Conservation (phyloP, 1,140 invertebrate species). For the Nephotettix cincticeps region DNA sequence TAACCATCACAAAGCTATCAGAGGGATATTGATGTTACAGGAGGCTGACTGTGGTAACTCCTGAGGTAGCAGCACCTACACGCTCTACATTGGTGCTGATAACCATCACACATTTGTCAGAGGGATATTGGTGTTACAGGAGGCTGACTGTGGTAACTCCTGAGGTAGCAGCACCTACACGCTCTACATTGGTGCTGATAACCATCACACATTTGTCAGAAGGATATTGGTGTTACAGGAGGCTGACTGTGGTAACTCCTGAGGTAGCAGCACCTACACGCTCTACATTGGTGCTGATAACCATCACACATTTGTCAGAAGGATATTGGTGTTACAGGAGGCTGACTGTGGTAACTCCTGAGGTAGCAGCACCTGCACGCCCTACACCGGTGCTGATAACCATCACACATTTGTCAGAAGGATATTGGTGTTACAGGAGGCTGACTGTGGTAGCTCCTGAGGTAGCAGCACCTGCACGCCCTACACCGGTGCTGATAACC, state of each 20-base stretch:
- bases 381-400: conserved; percentile 60
- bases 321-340: conserved; percentile 19
- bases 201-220: conserved; percentile 56
- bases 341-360: conserved; percentile 59
- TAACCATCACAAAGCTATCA: conserved; percentile 59
- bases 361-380: conserved; percentile 59
- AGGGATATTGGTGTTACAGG: conserved; percentile 6
- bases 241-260: conserved; percentile 58
- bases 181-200: conserved; percentile 59
- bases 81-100: conserved; percentile 60
- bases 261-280: conserved; percentile 60
- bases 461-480: no score
- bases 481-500: no score
- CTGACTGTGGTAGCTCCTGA: conserved; percentile 60
- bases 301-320: conserved; percentile 37
- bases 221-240: conserved; percentile 28
- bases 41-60: conserved; percentile 57
- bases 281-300: conserved; percentile 59
- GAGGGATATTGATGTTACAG: conserved; percentile 20
- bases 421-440: conserved; percentile 25
- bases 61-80: conserved; percentile 59
- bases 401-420: no score
- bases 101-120: conserved; percentile 51
- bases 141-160: conserved; percentile 58
- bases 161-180: conserved; percentile 59